Evolutionary conservation across 2,113 vertebrate genomes (phyloP).

Genomic region (Glaucomys volans): DNA sequence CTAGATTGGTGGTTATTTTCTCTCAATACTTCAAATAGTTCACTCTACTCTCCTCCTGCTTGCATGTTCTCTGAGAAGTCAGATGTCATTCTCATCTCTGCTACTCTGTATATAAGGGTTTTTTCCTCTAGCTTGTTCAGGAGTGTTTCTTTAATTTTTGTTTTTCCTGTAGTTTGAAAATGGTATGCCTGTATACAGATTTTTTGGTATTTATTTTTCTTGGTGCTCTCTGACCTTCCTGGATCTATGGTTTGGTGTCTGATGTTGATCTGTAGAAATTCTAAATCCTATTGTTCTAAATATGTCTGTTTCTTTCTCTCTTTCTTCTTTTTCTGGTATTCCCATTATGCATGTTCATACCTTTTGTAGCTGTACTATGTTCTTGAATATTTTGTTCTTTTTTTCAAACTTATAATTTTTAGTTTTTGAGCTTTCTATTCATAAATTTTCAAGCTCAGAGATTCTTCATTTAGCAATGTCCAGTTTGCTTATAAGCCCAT

Average conservation of each 20-base stretch:
- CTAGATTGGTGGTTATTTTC: background rate
- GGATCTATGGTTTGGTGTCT: background rate
- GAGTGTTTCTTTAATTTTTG: background rate
- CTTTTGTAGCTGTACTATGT: background rate
- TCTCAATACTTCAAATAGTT: background rate
- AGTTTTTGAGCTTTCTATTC: background rate
- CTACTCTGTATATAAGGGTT: background rate
- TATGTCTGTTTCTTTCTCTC: background rate
- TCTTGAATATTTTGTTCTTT: background rate
- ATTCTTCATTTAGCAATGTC: background rate
- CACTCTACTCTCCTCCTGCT: background rate
- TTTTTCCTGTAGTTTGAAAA: background rate
- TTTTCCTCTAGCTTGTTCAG: background rate
- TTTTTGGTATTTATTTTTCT: background rate
- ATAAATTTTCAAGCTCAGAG: background rate
- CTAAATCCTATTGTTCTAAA: background rate
- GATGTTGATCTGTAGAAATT: background rate
- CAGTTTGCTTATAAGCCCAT: background rate
- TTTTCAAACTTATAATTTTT: background rate
- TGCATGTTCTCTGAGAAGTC: background rate
- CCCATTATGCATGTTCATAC: background rate
- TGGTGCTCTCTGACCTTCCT: background rate
- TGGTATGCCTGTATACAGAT: background rate
- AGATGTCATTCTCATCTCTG: background rate
- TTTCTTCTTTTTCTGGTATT: background rate